Percentiles rank a stretch among this genome's conserved stretches.
These are phyloP conservation scores for Teleopsis dalmanni DNA, from an alignment of 1,140 invertebrate genomes.

Conservation along the genomic window DNA sequence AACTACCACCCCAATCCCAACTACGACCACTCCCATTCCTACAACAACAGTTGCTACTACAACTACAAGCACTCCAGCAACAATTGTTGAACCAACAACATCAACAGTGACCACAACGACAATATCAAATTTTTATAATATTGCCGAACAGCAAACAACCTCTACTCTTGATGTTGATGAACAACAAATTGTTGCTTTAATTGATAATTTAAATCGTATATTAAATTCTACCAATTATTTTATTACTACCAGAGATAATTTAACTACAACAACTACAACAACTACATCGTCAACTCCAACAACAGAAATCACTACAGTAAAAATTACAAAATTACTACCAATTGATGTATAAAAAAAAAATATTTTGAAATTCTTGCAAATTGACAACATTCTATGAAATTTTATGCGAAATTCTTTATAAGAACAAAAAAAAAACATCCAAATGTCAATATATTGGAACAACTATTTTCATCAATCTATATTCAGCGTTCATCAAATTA, in stretches of 20 bases:
- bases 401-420: too few species aligned
- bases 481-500: too few species aligned
- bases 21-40: conserved; percentile 7
- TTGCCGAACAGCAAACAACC: too few species aligned
- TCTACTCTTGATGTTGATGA: conserved; percentile 34
- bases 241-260: conserved; percentile 43
- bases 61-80: conserved; percentile 8
- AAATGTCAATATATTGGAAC: too few species aligned
- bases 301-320: conserved; percentile 12
- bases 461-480: too few species aligned
- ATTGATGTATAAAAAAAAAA: too few species aligned
- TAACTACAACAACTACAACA: conserved; percentile 20
- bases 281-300: conserved; percentile 17
- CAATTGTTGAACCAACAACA: not conserved
- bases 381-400: too few species aligned
- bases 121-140: too few species aligned
- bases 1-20: conserved; percentile 10
- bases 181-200: conserved; percentile 34
- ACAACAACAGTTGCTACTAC: conserved; percentile 9
- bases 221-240: conserved; percentile 45
- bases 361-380: too few species aligned
- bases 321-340: conserved; percentile 16
- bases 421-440: too few species aligned
- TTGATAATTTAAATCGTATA: conserved; percentile 41
- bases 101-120: conserved; percentile 5